Evolutionary conservation across 2,797 vertebrate species (phyloP).

Genomic region (Melanotaenia boesemani): DNA sequence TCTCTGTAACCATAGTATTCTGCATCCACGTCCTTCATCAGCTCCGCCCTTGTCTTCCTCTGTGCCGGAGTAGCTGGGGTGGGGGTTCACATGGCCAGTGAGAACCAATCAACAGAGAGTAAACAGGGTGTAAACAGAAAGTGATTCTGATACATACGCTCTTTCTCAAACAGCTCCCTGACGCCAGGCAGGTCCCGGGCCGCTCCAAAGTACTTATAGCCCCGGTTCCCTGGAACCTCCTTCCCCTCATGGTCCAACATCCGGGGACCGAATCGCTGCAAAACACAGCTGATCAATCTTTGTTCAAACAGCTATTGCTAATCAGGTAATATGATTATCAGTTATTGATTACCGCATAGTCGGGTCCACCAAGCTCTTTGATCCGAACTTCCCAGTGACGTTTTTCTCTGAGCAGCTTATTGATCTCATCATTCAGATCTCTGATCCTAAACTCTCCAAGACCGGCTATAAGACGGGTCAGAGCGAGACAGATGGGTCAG

Average conservation of each 20-base stretch:
- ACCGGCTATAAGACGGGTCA: constrained; percentile 83
- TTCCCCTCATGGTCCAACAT: constrained; percentile 98
- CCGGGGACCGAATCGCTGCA: constrained; percentile 91
- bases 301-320: background rate
- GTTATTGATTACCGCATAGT: constrained; percentile 78
- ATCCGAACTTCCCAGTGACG: constrained; percentile 97
- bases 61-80: constrained; percentile 88
- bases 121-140: background rate
- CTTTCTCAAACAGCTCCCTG: constrained; percentile 95
- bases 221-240: constrained; percentile 95
- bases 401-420: constrained; percentile 95
- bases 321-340: background rate
- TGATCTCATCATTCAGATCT: constrained; percentile 97
- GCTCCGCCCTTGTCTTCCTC: constrained; percentile 92
- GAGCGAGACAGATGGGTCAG: background rate
- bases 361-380: constrained; percentile 94
- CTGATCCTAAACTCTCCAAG: constrained; percentile 97
- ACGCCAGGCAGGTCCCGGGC: constrained; percentile 96
- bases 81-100: constrained; percentile 28
- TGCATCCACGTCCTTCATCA: constrained; percentile 96
- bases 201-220: constrained; percentile 97
- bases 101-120: constrained; percentile 1
- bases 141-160: constrained; percentile 85
- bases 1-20: constrained; percentile 98
- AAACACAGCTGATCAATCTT: background rate